A percentile compares a stretch with the other conserved stretches of the same genome.
phyloP scores from a whole-genome alignment of 2,797 vertebrate genomes.

The Buphagus erythrorhynchus region DNA sequence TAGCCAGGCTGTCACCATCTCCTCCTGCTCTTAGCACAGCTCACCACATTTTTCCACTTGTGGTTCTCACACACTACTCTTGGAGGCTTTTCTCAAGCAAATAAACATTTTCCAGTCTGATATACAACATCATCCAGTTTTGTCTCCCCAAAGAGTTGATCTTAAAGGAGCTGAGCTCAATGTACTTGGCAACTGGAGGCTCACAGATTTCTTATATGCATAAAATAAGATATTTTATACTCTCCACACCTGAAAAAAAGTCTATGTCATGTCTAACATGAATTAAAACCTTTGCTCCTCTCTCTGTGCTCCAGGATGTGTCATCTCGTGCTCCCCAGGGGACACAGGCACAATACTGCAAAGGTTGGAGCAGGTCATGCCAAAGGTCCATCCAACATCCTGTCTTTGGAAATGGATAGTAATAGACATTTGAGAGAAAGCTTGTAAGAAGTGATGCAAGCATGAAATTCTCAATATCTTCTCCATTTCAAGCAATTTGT shows the following conservation, averaged over 20 bases:
- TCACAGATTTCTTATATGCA: not conserved
- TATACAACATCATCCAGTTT: not conserved
- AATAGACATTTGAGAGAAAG: slow-evolving; percentile 29
- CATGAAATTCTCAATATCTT: slow-evolving; percentile 40
- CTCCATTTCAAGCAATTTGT: slow-evolving; percentile 60
- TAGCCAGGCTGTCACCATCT: not conserved
- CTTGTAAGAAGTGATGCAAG: not conserved
- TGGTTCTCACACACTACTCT: not conserved
- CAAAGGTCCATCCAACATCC: not conserved
- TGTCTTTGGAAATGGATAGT: not conserved
- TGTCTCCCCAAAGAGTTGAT: not conserved
- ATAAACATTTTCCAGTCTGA: not conserved
- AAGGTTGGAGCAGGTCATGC: not conserved
- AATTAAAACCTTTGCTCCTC: not conserved
- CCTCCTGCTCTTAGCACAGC: not conserved
- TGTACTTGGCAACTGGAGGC: not conserved
- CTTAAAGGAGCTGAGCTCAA: not conserved
- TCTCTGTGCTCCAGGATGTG: not conserved
- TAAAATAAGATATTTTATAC: not conserved
- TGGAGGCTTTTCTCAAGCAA: not conserved
- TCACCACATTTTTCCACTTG: not conserved
- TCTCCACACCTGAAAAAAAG: not conserved
- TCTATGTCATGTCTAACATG: too few species aligned
- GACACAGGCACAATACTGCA: not conserved
- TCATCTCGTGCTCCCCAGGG: not conserved